Evolutionary conservation across 1,140 invertebrate genomes (phyloP).

Genomic region (Lepidotrigona ventralis): DNA sequence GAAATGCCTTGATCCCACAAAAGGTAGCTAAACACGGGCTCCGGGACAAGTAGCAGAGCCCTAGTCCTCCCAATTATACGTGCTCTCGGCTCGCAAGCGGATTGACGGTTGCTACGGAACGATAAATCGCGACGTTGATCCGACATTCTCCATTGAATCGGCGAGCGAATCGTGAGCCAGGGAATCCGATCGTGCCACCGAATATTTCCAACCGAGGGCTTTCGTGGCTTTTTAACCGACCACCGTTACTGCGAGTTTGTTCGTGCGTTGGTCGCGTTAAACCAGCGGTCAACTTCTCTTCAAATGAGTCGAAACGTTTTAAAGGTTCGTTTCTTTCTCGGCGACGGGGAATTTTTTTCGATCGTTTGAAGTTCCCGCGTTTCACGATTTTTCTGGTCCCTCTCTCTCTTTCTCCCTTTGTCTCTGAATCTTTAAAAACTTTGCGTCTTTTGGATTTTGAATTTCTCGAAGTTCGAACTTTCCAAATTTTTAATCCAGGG

Average conservation of each 20-base stretch:
- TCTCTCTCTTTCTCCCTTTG: no score
- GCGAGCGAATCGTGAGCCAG: background rate
- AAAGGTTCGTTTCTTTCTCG: background rate
- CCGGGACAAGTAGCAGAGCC: constrained; percentile 46
- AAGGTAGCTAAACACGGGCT: constrained; percentile 63
- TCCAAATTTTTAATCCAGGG: background rate
- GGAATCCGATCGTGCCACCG: constrained; percentile 2
- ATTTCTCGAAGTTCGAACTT: no score
- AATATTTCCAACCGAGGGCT: background rate
- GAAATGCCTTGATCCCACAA: constrained; percentile 73
- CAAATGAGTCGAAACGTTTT: background rate
- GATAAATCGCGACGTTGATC: constrained; percentile 33
- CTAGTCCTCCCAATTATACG: constrained; percentile 69
- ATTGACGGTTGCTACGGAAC: constrained; percentile 23
- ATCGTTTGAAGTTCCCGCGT: background rate
- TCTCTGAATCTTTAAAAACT: no score
- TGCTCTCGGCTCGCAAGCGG: constrained; percentile 25
- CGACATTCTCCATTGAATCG: constrained; percentile 27
- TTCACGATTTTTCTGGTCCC: no score
- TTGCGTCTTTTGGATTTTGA: no score
- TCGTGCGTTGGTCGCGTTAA: background rate
- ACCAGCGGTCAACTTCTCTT: background rate
- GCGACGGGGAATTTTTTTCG: background rate
- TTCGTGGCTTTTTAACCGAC: constrained; percentile 5
- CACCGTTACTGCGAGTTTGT: background rate